Percentiles rank a stretch among this genome's conserved stretches.
Evolutionary conservation across 2,888 invertebrate genomes (phyloP).

Genomic region (Apotomis capreana): DNA sequence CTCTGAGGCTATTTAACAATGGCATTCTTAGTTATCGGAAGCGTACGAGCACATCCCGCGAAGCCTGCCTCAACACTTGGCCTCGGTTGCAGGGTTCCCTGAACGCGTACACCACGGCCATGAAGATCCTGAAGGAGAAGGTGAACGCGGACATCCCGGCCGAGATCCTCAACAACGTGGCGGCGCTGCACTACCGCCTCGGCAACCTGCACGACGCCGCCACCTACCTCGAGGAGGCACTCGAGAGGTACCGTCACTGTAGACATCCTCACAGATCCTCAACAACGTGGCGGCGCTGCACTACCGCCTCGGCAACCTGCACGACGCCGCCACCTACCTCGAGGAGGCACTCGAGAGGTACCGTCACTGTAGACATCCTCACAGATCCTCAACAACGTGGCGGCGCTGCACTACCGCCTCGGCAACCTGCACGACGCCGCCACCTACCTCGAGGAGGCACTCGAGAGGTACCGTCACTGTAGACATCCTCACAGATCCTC

Average conservation of each 20-base stretch:
- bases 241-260: constrained; percentile 81
- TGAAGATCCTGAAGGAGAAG: constrained; percentile 95
- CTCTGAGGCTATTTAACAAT: too few species aligned
- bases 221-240: constrained; percentile 92
- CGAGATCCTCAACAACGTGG: constrained; percentile 99
- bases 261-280: too few species aligned
- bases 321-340: too few species aligned
- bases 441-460: constrained; percentile 88
- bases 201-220: constrained; percentile 94
- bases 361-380: too few species aligned
- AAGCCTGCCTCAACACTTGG: too few species aligned
- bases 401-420: constrained; percentile 92
- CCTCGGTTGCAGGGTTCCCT: constrained; percentile 86
- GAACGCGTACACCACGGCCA: constrained; percentile 96
- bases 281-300: neutral
- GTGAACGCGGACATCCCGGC: constrained; percentile 97
- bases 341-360: too few species aligned
- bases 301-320: too few species aligned
- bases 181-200: constrained; percentile 95
- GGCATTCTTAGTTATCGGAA: too few species aligned
- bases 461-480: constrained; percentile 64
- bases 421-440: constrained; percentile 91
- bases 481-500: too few species aligned
- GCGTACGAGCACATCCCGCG: too few species aligned
- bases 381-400: constrained; percentile 68